Percentiles rank a stretch among this genome's conserved stretches.
These are phyloP conservation scores for Oxyscelio sp. DNA, from an alignment of 2,888 invertebrate genomes.

Conservation along the genomic window DNA sequence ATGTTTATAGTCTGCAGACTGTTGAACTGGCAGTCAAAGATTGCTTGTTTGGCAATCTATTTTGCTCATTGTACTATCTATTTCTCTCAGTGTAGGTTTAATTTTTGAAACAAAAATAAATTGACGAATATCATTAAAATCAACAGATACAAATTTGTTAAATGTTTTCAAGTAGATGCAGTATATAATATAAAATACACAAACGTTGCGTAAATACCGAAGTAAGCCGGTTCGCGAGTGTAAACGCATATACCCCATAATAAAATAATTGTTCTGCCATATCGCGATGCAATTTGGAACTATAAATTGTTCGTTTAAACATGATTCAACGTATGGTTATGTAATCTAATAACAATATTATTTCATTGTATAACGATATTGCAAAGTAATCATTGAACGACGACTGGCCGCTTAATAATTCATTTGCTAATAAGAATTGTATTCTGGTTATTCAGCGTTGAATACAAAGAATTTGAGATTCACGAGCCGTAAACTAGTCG, in stretches of 20 bases:
- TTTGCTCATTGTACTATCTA: no score
- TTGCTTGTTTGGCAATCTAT: no score
- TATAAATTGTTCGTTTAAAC: constrained; percentile 48
- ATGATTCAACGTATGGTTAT: constrained; percentile 65
- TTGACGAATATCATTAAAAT: no score
- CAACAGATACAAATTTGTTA: no score
- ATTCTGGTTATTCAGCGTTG: constrained; percentile 27
- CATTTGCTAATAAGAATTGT: constrained; percentile 23
- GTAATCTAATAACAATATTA: constrained; percentile 57
- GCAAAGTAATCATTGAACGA: constrained; percentile 37
- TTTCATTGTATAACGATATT: constrained; percentile 48
- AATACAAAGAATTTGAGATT: constrained; percentile 55
- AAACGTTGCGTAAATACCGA: constrained; percentile 55
- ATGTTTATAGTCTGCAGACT: no score
- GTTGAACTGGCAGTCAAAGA: no score
- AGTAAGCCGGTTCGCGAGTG: constrained; percentile 53
- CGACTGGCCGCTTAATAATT: constrained; percentile 52
- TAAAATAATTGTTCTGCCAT: constrained; percentile 46
- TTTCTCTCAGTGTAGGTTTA: no score
- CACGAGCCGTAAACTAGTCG: constrained; percentile 6
- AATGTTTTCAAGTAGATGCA: no score
- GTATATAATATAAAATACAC: constrained; percentile 52
- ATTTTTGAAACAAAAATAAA: no score
- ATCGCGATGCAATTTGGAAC: constrained; percentile 47
- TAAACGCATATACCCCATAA: constrained; percentile 59